A percentile compares a stretch with the other conserved stretches of the same genome.
Conservation (phyloP, 2,113 vertebrate species). For the Bettongia penicillata region DNA sequence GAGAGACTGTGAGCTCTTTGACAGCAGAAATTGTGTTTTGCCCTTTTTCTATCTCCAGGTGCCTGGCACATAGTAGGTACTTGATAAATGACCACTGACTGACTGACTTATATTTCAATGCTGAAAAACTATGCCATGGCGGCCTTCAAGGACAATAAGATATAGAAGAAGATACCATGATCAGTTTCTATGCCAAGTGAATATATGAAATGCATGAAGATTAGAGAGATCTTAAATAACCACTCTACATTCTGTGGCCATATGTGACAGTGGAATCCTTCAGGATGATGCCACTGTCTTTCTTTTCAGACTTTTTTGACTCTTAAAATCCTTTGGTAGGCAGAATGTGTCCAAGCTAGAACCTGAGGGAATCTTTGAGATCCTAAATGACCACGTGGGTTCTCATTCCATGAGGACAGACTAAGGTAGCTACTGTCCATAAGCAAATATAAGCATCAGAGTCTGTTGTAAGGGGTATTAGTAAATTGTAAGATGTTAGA, state of each 20-base stretch:
- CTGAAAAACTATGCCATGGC: conserved; percentile 28
- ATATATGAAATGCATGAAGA: neutral
- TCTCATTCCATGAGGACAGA: neutral
- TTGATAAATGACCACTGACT: too few species aligned
- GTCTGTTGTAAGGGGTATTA: neutral
- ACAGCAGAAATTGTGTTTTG: neutral
- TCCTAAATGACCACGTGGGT: neutral
- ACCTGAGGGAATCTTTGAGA: neutral
- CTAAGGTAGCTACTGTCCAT: neutral
- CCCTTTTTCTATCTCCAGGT: neutral
- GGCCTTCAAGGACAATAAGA: neutral
- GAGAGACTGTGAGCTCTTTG: neutral
- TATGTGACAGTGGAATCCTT: conserved; percentile 33
- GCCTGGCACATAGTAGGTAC: neutral
- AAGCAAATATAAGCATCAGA: conserved; percentile 12
- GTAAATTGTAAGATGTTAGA: neutral
- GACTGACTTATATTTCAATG: conserved; percentile 18
- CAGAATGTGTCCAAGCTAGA: conserved; percentile 36
- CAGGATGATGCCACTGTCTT: neutral
- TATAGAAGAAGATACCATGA: neutral
- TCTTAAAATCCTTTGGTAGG: conserved; percentile 52
- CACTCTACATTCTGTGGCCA: neutral
- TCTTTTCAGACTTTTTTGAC: conserved; percentile 60
- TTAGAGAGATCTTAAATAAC: conserved; percentile 7
- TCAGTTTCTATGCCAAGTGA: conserved; percentile 40